phyloP scores from a whole-genome alignment of 1,140 invertebrate species.

The Fopius arisanus region DNA sequence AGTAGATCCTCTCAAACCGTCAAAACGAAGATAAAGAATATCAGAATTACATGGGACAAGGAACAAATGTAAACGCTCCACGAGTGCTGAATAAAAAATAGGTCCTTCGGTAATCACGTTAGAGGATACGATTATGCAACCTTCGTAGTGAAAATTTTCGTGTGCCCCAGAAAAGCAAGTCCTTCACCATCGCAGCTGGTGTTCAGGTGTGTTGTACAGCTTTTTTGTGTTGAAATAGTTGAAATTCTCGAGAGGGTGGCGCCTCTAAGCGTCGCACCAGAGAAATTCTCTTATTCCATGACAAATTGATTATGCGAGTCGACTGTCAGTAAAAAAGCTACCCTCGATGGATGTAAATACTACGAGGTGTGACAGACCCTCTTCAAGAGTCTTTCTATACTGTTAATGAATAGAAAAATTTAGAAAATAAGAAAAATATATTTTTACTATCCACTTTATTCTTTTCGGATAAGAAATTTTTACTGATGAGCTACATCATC shows the following conservation, averaged over 20 bases:
- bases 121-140: conserved; percentile 21
- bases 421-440: too few species aligned
- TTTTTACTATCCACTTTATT: too few species aligned
- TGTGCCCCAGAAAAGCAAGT: conserved; percentile 27
- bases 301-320: conserved; percentile 2
- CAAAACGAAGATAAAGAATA: not conserved
- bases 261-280: not conserved
- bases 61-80: not conserved
- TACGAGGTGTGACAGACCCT: not conserved
- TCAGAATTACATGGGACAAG: not conserved
- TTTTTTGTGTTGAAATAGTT: not conserved
- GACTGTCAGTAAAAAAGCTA: not conserved
- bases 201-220: not conserved
- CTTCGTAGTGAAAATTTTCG: conserved; percentile 20
- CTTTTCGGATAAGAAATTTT: too few species aligned
- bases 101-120: not conserved
- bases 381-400: not conserved
- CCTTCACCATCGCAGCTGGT: not conserved
- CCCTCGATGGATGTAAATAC: not conserved
- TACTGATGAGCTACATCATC: too few species aligned
- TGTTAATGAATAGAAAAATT: not conserved
- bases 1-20: too few species aligned
- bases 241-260: not conserved
- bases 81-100: not conserved
- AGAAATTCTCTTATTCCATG: not conserved